Conservation (phyloP, 1,140 invertebrate genomes). For the Anastrepha ludens region DNA sequence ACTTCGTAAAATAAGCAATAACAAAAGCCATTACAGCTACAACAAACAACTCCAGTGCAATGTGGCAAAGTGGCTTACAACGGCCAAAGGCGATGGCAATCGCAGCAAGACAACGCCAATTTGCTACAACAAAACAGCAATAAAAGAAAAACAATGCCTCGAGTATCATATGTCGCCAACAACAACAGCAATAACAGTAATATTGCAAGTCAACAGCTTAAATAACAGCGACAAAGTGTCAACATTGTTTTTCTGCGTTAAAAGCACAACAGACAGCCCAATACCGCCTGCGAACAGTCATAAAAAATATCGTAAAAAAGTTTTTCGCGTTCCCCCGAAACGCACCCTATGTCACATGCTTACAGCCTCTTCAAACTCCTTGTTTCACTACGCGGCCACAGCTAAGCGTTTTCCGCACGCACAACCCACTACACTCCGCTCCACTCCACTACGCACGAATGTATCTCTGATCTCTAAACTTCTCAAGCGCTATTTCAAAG, state of each 20-base stretch:
- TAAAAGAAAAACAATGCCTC: neutral
- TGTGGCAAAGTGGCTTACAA: slow-evolving; percentile 8
- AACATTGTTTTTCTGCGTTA: slow-evolving; percentile 16
- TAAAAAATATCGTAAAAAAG: slow-evolving; percentile 27
- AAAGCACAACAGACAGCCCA: neutral
- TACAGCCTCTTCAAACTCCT: neutral
- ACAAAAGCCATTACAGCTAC: slow-evolving; percentile 29
- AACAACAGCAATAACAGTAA: slow-evolving; percentile 27
- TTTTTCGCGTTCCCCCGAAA: neutral
- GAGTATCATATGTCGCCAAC: neutral
- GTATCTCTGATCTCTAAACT: neutral
- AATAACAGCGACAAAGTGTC: slow-evolving; percentile 37
- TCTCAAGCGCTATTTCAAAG: neutral
- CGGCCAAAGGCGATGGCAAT: slow-evolving; percentile 27
- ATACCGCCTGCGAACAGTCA: neutral
- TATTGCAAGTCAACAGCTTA: neutral
- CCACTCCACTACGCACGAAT: neutral
- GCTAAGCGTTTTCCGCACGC: neutral
- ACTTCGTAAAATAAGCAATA: neutral
- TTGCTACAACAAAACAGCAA: neutral
- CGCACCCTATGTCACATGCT: neutral
- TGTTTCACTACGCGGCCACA: too few species aligned
- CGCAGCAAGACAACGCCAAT: neutral
- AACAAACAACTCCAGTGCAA: neutral
- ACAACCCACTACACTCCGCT: neutral